Percentiles rank a stretch among this genome's conserved stretches.
These are phyloP conservation scores for Erinaceus europaeus DNA, from an alignment of 2,113 vertebrate genomes.

Conservation along the genomic window DNA sequence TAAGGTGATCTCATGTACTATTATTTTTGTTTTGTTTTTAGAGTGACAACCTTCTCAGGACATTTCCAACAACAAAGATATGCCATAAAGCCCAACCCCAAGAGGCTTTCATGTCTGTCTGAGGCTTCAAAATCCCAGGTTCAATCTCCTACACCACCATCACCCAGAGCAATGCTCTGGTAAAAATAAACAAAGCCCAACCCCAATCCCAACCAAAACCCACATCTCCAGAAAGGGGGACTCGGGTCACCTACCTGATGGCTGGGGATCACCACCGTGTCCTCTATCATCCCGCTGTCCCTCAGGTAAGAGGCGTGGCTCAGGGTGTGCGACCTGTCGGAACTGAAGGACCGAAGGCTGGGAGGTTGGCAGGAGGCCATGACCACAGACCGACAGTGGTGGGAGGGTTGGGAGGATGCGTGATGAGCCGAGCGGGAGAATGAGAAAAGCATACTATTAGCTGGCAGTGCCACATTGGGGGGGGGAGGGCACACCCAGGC, in stretches of 20 bases:
- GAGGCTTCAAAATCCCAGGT: too few relatives aligned
- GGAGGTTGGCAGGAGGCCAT: slow-evolving; percentile 81
- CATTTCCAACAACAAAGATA: too few relatives aligned
- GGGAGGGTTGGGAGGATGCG: slow-evolving; percentile 77
- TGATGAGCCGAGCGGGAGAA: slow-evolving; percentile 79
- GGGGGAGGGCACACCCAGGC: slow-evolving; percentile 32
- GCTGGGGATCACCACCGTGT: slow-evolving; percentile 86
- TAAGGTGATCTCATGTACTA: too few relatives aligned
- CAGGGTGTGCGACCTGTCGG: slow-evolving; percentile 94
- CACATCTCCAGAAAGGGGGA: too few relatives aligned
- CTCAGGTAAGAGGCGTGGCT: slow-evolving; percentile 92
- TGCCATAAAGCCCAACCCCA: too few relatives aligned
- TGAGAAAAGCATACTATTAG: slow-evolving; percentile 85
- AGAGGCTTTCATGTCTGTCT: too few relatives aligned
- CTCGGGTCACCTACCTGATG: slow-evolving; percentile 86
- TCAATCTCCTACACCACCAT: too few relatives aligned
- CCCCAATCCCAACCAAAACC: too few relatives aligned
- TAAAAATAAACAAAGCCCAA: too few relatives aligned
- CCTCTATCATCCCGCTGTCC: slow-evolving; percentile 90
- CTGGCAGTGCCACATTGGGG: slow-evolving; percentile 84
- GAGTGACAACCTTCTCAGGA: too few relatives aligned
- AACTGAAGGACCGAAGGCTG: slow-evolving; percentile 92
- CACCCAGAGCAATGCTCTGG: too few relatives aligned
- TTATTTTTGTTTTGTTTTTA: too few relatives aligned
- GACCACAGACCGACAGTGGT: slow-evolving; percentile 78